phyloP scores from a whole-genome alignment of 2,113 vertebrate species.

The Plecturocebus donacophilus region DNA sequence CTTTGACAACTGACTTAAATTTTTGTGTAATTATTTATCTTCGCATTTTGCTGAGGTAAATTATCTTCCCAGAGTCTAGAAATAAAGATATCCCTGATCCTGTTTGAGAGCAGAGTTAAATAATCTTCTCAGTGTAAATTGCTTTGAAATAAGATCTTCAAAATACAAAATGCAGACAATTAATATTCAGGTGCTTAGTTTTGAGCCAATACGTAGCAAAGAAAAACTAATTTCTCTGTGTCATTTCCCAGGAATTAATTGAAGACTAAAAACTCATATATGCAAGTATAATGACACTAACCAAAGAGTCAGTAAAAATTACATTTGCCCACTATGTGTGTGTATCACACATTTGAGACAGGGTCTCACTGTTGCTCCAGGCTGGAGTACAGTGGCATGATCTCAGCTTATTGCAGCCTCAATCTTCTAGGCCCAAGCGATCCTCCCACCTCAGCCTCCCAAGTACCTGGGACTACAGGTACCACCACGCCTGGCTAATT shows the following conservation, averaged over 20 bases:
- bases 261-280: slow-evolving; percentile 1
- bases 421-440: too few relatives aligned
- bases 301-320: background rate
- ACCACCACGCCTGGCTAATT: too few relatives aligned
- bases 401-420: too few relatives aligned
- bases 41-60: slow-evolving; percentile 24
- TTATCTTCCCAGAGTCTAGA: slow-evolving; percentile 6
- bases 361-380: too few relatives aligned
- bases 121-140: background rate
- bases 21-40: slow-evolving; percentile 48
- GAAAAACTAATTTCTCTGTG: slow-evolving; percentile 8
- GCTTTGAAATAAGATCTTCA: slow-evolving; percentile 27
- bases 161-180: background rate
- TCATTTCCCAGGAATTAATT: slow-evolving; percentile 1
- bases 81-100: background rate
- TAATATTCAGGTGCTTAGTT: background rate
- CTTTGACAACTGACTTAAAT: slow-evolving; percentile 5
- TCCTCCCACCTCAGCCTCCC: too few relatives aligned
- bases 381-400: too few relatives aligned
- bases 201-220: background rate
- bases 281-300: background rate
- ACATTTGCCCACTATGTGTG: background rate
- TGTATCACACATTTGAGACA: too few relatives aligned
- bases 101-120: slow-evolving; percentile 29
- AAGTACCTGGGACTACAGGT: too few relatives aligned